These are phyloP conservation scores for Aphidius ervi DNA, from an alignment of 1,140 invertebrate genomes.

Conservation along the genomic window DNA sequence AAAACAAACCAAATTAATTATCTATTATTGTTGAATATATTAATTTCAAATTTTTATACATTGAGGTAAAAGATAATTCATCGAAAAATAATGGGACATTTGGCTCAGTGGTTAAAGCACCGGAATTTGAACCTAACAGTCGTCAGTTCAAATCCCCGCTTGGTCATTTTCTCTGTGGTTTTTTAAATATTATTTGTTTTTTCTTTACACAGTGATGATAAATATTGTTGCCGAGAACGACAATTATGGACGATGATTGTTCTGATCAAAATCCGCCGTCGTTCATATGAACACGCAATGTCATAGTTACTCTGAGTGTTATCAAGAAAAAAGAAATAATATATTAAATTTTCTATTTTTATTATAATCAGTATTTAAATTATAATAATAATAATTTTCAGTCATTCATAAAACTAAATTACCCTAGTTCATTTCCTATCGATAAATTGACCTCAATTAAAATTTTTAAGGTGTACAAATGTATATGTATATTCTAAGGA, in stretches of 20 bases:
- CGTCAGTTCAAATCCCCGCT: constrained; percentile 22
- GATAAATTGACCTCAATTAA: no score
- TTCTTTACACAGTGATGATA: constrained; percentile 41
- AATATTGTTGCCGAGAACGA: constrained; percentile 33
- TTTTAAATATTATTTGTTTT: constrained; percentile 10
- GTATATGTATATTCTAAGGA: no score
- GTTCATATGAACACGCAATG: constrained; percentile 32
- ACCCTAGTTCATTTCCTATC: no score
- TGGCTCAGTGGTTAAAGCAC: constrained; percentile 17
- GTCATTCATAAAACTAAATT: no score
- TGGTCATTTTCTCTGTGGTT: not conserved
- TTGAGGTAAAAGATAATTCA: not conserved
- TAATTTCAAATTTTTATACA: no score
- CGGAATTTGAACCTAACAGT: not conserved
- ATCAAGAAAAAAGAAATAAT: constrained; percentile 20
- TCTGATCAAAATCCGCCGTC: constrained; percentile 29
- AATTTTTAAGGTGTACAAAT: no score
- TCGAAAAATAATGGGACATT: not conserved
- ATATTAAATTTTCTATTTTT: not conserved
- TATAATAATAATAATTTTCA: no score
- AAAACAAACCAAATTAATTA: no score
- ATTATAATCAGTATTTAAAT: not conserved
- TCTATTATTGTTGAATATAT: no score
- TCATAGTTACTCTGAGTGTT: constrained; percentile 52
- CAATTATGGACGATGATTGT: constrained; percentile 29